A percentile compares a stretch with the other conserved stretches of the same genome.
Conservation (phyloP, 2,797 vertebrate species). For the Megaceryle alcyon region DNA sequence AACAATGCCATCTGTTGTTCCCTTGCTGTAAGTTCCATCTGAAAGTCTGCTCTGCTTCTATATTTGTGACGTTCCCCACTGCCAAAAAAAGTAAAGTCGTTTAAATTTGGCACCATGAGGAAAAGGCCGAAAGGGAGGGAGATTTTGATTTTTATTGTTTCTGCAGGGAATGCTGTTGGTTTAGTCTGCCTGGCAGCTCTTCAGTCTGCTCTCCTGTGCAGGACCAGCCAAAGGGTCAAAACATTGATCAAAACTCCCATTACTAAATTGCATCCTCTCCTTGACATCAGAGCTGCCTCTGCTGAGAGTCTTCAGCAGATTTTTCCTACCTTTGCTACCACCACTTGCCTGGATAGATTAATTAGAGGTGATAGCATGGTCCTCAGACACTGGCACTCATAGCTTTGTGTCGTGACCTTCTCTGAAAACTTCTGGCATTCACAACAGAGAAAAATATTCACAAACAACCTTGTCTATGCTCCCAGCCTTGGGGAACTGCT, state of each 20-base stretch:
- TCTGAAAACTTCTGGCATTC: not conserved
- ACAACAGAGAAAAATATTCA: not conserved
- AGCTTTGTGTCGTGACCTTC: not conserved
- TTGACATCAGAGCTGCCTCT: not conserved
- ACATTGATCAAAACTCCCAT: not conserved
- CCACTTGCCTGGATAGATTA: not conserved
- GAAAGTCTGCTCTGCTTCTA: conserved; percentile 54
- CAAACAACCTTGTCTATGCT: not conserved
- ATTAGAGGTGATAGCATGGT: not conserved
- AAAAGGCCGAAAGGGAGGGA: not conserved
- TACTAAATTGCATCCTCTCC: not conserved
- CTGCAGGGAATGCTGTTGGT: not conserved
- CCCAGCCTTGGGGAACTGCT: not conserved
- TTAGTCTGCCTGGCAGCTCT: not conserved
- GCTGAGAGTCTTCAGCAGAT: not conserved
- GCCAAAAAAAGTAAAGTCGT: conserved; percentile 44
- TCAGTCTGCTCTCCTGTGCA: not conserved
- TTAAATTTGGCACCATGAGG: conserved; percentile 39
- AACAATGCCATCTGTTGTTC: conserved; percentile 70
- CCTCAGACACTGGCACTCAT: not conserved
- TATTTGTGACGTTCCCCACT: conserved; percentile 42
- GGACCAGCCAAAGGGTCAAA: not conserved
- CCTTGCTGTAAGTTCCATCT: conserved; percentile 48
- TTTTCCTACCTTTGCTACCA: not conserved
- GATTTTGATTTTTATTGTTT: conserved; percentile 30